Percentiles rank a stretch among this genome's conserved stretches.
phyloP scores from a whole-genome alignment of 2,888 invertebrate species.

The Phymatocera aterrima region DNA sequence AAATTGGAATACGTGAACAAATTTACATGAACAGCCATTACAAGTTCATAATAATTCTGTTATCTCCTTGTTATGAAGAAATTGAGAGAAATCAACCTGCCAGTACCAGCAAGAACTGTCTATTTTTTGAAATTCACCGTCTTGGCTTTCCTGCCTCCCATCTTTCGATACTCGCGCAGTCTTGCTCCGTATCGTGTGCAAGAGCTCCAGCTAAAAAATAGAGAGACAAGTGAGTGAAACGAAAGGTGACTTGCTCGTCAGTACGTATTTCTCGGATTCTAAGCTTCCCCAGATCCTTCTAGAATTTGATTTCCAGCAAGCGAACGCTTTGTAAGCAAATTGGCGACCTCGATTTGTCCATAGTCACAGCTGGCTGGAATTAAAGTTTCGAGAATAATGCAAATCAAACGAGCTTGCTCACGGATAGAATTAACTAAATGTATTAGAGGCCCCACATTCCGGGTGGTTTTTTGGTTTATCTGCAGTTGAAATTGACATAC shows the following conservation, averaged over 20 bases:
- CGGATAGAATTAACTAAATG: constrained; percentile 30
- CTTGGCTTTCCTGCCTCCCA: neutral
- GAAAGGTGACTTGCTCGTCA: constrained; percentile 23
- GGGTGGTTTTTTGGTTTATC: neutral
- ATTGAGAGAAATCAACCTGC: neutral
- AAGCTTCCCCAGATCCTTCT: constrained; percentile 1
- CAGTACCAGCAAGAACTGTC: neutral
- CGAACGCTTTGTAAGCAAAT: constrained; percentile 42
- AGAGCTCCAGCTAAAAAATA: neutral
- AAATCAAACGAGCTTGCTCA: constrained; percentile 36
- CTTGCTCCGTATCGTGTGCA: neutral
- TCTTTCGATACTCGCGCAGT: neutral
- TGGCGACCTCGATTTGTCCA: constrained; percentile 39
- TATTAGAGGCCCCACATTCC: constrained; percentile 16
- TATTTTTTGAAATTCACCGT: neutral
- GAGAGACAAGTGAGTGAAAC: neutral
- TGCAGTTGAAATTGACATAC: neutral
- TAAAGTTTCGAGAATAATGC: constrained; percentile 41
- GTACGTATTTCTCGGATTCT: constrained; percentile 5
- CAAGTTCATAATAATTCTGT: neutral
- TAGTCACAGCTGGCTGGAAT: constrained; percentile 39
- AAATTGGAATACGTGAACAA: neutral
- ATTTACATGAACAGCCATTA: neutral
- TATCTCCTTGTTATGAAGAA: neutral
- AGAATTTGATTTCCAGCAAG: constrained; percentile 39